These are phyloP conservation scores for Actenoides lindsayi DNA, from an alignment of 2,113 vertebrate species.

Conservation along the genomic window DNA sequence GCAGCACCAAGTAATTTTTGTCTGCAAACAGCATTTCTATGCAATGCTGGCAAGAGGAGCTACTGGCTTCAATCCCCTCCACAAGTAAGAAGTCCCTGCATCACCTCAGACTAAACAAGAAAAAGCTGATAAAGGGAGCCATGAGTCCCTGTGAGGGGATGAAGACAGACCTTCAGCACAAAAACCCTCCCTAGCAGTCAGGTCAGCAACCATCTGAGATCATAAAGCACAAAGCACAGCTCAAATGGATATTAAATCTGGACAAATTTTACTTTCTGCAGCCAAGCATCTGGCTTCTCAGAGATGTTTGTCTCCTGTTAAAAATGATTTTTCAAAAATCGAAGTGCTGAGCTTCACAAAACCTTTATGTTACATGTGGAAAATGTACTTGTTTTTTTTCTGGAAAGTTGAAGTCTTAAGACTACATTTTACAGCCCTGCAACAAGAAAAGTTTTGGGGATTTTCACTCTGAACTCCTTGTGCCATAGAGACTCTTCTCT, in stretches of 20 bases:
- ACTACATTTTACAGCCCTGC: neutral
- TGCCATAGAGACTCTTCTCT: neutral
- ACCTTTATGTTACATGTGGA: neutral
- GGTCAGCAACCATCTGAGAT: neutral
- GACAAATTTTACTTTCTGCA: neutral
- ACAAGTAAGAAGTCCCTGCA: neutral
- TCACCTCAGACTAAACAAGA: neutral
- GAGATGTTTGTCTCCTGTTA: neutral
- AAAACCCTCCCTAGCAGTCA: neutral
- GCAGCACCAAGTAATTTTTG: neutral
- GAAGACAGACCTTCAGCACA: neutral
- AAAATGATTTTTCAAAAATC: neutral
- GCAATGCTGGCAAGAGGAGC: fast-evolving
- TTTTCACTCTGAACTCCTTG: neutral
- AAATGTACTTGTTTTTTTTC: neutral
- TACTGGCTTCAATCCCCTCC: neutral
- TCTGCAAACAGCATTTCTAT: neutral
- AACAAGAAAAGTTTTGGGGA: neutral
- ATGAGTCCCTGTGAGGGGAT: fast-evolving
- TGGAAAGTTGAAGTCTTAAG: neutral
- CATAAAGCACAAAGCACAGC: neutral
- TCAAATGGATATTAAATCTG: neutral
- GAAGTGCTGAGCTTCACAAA: neutral
- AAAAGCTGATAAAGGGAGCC: neutral
- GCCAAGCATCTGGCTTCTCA: neutral